Conservation (phyloP, 2,797 vertebrate species). For the Lophius americanus region DNA sequence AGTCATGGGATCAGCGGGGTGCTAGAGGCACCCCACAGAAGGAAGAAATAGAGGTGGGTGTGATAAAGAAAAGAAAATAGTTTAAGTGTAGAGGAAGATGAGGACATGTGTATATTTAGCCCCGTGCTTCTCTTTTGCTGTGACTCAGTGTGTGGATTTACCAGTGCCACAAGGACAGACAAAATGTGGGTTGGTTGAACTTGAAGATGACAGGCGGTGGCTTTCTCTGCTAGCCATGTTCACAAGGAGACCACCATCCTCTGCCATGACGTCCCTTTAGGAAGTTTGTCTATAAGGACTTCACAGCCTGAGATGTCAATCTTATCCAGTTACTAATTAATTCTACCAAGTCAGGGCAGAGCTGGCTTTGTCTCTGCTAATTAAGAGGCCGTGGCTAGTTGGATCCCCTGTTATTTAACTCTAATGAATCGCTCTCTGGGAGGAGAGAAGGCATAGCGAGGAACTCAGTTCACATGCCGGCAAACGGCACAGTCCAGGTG, state of each 20-base stretch:
- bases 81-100: slow-evolving; percentile 19
- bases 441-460: too few relatives aligned
- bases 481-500: too few relatives aligned
- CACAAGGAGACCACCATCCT: slow-evolving; percentile 28
- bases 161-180: slow-evolving; percentile 28
- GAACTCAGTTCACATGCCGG: too few relatives aligned
- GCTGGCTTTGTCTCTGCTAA: slow-evolving; percentile 8
- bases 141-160: slow-evolving; percentile 39
- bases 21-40: slow-evolving; percentile 73
- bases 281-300: neutral
- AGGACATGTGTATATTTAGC: slow-evolving; percentile 47
- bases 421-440: slow-evolving; percentile 7
- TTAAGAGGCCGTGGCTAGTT: slow-evolving; percentile 16
- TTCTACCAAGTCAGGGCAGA: neutral
- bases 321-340: slow-evolving; percentile 5
- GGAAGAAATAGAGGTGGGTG: slow-evolving; percentile 28
- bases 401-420: neutral
- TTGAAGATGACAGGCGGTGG: neutral
- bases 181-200: neutral
- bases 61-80: slow-evolving; percentile 27
- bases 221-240: slow-evolving; percentile 37
- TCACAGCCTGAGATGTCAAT: slow-evolving; percentile 6
- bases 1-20: slow-evolving; percentile 69
- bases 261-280: too few relatives aligned
- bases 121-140: slow-evolving; percentile 33